Percentiles rank a stretch among this genome's conserved stretches.
Conservation (phyloP, 2,797 vertebrate species). For the Buceros bicornis region DNA sequence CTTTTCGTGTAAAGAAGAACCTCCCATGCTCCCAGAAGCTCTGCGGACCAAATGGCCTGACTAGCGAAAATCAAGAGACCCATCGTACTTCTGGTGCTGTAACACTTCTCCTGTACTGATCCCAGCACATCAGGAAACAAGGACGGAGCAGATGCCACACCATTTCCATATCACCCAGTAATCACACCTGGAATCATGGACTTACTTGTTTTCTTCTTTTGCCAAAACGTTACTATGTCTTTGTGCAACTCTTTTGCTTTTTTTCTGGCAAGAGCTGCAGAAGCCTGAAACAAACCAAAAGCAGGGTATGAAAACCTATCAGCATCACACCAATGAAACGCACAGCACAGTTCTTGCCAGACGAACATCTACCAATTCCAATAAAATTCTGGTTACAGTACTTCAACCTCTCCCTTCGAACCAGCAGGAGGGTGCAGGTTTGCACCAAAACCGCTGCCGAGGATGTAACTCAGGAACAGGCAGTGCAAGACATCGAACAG, state of each 20-base stretch:
- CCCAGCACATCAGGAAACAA: not conserved
- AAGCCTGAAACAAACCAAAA: constrained; percentile 80
- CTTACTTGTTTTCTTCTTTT: constrained; percentile 93
- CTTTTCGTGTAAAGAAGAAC: not conserved
- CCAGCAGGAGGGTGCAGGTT: not conserved
- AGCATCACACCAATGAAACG: rapidly evolving
- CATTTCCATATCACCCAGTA: not conserved
- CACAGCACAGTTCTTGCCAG: rapidly evolving
- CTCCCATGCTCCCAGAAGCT: not conserved
- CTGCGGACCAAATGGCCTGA: not conserved
- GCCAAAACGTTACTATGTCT: constrained; percentile 89
- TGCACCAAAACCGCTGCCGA: not conserved
- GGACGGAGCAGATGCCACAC: rapidly evolving
- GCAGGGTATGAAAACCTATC: not conserved
- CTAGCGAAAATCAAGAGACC: not conserved
- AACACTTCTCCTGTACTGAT: not conserved
- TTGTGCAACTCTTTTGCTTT: constrained; percentile 86
- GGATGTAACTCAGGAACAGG: rapidly evolving
- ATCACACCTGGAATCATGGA: not conserved
- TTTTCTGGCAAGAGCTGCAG: constrained; percentile 90
- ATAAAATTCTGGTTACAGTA: not conserved
- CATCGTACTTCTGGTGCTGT: not conserved
- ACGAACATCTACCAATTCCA: not conserved
- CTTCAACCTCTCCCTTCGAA: not conserved
- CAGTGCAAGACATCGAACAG: too few species aligned